A percentile compares a stretch with the other conserved stretches of the same genome.
These are phyloP conservation scores for Drosophila greeni DNA, from an alignment of 2,888 invertebrate genomes.

Conservation along the genomic window DNA sequence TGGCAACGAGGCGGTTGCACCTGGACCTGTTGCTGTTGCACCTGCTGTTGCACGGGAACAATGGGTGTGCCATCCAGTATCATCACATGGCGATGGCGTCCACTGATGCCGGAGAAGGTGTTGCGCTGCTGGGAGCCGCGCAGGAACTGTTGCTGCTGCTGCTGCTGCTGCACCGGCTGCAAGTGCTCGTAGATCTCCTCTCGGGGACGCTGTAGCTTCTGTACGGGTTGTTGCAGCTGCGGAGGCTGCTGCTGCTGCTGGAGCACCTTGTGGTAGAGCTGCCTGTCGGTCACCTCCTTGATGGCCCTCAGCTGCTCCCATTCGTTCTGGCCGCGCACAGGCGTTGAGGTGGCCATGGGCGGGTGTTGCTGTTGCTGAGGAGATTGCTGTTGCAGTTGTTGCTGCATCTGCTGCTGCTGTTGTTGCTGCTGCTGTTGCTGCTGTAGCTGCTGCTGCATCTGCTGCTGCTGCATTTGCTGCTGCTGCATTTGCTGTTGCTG, in stretches of 20 bases:
- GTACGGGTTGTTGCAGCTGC: constrained; percentile 42
- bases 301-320: constrained; percentile 77
- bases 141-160: constrained; percentile 58
- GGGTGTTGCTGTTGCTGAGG: not conserved
- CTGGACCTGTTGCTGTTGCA: constrained; percentile 29
- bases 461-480: constrained; percentile 4
- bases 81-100: constrained; percentile 69
- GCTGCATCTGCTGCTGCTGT: constrained; percentile 26
- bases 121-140: constrained; percentile 76
- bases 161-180: constrained; percentile 39
- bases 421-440: not conserved
- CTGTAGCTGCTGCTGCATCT: not conserved
- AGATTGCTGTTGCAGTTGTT: constrained; percentile 2
- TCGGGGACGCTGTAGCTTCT: constrained; percentile 32
- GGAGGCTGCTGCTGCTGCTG: constrained; percentile 65
- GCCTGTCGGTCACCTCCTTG: constrained; percentile 76
- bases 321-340: constrained; percentile 62
- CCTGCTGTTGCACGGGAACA: constrained; percentile 11
- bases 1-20: constrained; percentile 72
- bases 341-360: constrained; percentile 57
- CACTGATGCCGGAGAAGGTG: constrained; percentile 74
- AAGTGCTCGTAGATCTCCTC: constrained; percentile 75
- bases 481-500: not conserved
- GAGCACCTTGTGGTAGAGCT: constrained; percentile 74
- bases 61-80: constrained; percentile 64